These are phyloP conservation scores for Ecdyonurus torrentis DNA, from an alignment of 2,888 invertebrate genomes.

Conservation along the genomic window DNA sequence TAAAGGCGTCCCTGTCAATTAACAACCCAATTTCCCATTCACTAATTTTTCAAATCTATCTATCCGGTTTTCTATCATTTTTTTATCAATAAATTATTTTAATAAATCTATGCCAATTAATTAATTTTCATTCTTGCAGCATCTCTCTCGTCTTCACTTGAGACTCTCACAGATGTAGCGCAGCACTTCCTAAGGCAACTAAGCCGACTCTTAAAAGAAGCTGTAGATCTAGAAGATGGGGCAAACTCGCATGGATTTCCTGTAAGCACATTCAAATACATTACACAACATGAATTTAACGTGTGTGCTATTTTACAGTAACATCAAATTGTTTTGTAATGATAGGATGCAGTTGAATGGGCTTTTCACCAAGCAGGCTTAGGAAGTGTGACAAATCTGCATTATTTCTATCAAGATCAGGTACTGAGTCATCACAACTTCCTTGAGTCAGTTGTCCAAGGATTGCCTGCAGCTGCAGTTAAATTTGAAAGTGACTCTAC, in stretches of 20 bases:
- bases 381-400: slow-evolving; percentile 36
- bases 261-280: too few species aligned
- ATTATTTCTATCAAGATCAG: slow-evolving; percentile 38
- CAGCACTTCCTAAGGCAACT: slow-evolving; percentile 32
- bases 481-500: too few species aligned
- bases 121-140: slow-evolving; percentile 19
- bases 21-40: too few species aligned
- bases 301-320: slow-evolving; percentile 12
- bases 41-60: too few species aligned
- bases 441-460: background rate
- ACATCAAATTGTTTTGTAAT: slow-evolving; percentile 11
- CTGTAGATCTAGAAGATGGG: slow-evolving; percentile 33
- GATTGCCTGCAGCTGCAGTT: too few species aligned
- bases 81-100: too few species aligned
- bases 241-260: slow-evolving; percentile 29
- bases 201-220: slow-evolving; percentile 30
- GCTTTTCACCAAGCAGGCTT: slow-evolving; percentile 41
- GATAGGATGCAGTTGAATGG: slow-evolving; percentile 40
- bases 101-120: background rate
- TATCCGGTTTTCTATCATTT: too few species aligned
- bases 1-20: too few species aligned
- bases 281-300: too few species aligned
- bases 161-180: slow-evolving; percentile 30
- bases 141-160: slow-evolving; percentile 30
- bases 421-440: slow-evolving; percentile 20